Percentiles rank a stretch among this genome's conserved stretches.
phyloP scores from a whole-genome alignment of 2,113 vertebrate species.

The Danionella cerebrum region DNA sequence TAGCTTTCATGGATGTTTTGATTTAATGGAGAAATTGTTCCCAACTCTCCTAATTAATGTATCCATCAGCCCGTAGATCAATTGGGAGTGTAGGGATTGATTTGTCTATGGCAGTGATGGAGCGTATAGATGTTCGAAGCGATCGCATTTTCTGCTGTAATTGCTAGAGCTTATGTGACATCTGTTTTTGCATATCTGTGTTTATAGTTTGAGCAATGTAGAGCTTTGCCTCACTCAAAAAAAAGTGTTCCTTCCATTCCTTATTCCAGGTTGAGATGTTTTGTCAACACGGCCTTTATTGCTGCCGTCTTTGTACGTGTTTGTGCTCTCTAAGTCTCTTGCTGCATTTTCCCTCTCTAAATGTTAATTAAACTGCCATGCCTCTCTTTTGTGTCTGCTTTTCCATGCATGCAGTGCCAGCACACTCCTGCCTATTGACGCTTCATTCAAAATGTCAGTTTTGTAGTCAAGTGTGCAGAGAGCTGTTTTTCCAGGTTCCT shows the following conservation, averaged over 20 bases:
- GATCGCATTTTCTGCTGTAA: background rate
- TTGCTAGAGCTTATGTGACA: conserved; percentile 3
- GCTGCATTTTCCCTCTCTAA: conserved; percentile 58
- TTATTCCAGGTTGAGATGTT: conserved; percentile 50
- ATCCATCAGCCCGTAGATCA: conserved; percentile 21
- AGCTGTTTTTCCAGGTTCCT: background rate
- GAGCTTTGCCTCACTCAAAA: background rate
- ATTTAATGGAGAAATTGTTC: conserved; percentile 27
- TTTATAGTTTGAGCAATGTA: background rate
- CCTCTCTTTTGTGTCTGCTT: conserved; percentile 48
- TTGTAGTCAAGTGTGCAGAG: conserved; percentile 12
- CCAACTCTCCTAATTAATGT: conserved; percentile 25
- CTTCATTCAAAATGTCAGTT: conserved; percentile 17
- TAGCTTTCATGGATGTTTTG: background rate
- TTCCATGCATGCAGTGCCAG: conserved; percentile 37
- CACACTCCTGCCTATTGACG: conserved; percentile 41
- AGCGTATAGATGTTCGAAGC: background rate
- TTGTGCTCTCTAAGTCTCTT: conserved; percentile 34
- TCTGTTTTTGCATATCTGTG: background rate
- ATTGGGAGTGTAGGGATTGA: conserved; percentile 26
- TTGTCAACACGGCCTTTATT: conserved; percentile 48
- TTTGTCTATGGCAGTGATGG: conserved; percentile 1
- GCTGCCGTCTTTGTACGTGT: background rate
- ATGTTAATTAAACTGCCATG: conserved; percentile 56
- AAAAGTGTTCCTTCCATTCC: background rate